Conservation (phyloP, 2,797 vertebrate genomes). For the Diceros bicornis region DNA sequence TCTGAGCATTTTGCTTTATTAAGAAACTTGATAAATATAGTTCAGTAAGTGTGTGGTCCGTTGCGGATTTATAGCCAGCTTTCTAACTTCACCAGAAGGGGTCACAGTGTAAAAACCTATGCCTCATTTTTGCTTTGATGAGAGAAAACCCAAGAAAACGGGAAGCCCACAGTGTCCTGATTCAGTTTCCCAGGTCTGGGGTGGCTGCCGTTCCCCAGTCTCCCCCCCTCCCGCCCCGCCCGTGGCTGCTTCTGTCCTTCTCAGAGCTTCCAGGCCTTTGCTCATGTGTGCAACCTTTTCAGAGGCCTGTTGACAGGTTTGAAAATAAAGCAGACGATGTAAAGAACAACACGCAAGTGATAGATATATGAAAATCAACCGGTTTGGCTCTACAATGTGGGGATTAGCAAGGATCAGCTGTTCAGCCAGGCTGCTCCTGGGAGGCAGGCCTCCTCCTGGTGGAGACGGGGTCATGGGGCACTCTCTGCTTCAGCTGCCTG, state of each 20-base stretch:
- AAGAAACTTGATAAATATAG: conserved; percentile 87
- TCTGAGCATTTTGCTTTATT: conserved; percentile 81
- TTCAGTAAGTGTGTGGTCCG: conserved; percentile 77
- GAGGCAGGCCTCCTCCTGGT: conserved; percentile 58
- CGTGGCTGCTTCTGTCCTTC: conserved; percentile 69
- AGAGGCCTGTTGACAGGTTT: conserved; percentile 88
- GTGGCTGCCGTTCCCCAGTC: not conserved
- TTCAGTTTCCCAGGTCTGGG: conserved; percentile 64
- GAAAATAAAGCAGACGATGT: conserved; percentile 88
- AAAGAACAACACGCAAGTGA: conserved; percentile 83
- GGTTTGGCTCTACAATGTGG: conserved; percentile 53
- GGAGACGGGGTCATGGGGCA: not conserved
- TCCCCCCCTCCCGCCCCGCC: not conserved
- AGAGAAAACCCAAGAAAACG: conserved; percentile 69
- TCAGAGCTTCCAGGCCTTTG: not conserved
- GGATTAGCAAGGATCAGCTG: conserved; percentile 84
- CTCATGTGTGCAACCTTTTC: conserved; percentile 89
- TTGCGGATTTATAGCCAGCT: conserved; percentile 78
- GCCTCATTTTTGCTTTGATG: conserved; percentile 62
- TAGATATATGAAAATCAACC: conserved; percentile 81
- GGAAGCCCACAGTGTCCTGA: conserved; percentile 54
- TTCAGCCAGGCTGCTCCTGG: accelerated
- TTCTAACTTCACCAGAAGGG: conserved; percentile 80
- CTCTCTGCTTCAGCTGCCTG: not conserved
- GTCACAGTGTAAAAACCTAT: conserved; percentile 75